A percentile compares a stretch with the other conserved stretches of the same genome.
Evolutionary conservation across 1,140 invertebrate species (phyloP).

Genomic region (Euura lappo): DNA sequence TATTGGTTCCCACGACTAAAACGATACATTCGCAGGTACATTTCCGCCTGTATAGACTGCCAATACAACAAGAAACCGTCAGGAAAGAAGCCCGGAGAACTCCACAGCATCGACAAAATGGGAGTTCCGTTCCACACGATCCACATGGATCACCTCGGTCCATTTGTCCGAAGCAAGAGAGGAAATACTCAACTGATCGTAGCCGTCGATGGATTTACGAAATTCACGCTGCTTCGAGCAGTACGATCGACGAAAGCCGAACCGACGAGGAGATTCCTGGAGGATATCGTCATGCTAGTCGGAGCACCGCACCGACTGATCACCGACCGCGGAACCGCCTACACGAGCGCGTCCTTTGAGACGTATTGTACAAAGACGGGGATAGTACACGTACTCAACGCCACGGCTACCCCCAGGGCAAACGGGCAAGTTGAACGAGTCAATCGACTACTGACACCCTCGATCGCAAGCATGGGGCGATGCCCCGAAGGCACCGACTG

Average conservation of each 20-base stretch:
- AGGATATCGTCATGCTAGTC: slow-evolving; percentile 9
- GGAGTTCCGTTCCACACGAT: slow-evolving; percentile 24
- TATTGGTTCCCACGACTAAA: slow-evolving; percentile 16
- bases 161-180: slow-evolving; percentile 23
- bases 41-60: slow-evolving; percentile 23
- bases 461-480: not conserved
- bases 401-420: slow-evolving; percentile 30
- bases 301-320: slow-evolving; percentile 28
- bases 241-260: slow-evolving; percentile 29
- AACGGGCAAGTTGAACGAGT: slow-evolving; percentile 27
- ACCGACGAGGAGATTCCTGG: slow-evolving; percentile 15
- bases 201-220: slow-evolving; percentile 39
- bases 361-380: slow-evolving; percentile 24
- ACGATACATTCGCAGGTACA: slow-evolving; percentile 23
- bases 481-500: not conserved
- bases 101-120: slow-evolving; percentile 21
- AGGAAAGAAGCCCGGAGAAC: slow-evolving; percentile 18
- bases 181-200: slow-evolving; percentile 37
- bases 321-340: slow-evolving; percentile 34
- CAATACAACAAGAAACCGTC: slow-evolving; percentile 21
- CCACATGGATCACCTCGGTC: slow-evolving; percentile 28
- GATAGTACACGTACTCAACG: slow-evolving; percentile 32
- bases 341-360: slow-evolving; percentile 31
- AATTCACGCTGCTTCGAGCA: slow-evolving; percentile 29
- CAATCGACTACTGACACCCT: not conserved